Evolutionary conservation across 2,113 vertebrate species (phyloP).

Genomic region (Speoplatyrhinus poulsoni): DNA sequence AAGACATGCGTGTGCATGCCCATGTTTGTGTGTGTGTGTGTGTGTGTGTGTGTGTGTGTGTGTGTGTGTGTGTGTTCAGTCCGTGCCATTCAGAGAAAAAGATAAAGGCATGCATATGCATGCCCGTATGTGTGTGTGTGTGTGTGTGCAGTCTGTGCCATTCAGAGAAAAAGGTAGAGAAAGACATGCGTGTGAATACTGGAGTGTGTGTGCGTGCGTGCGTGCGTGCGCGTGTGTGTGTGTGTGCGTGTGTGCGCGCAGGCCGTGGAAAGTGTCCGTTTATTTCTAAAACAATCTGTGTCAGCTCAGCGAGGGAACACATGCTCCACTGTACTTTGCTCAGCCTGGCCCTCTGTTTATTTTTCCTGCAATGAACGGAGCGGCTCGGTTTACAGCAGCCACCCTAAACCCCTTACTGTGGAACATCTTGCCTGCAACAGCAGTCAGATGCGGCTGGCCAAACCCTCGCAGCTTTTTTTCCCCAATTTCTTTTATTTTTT

Average conservation of each 20-base stretch:
- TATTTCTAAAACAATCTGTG: constrained; percentile 63
- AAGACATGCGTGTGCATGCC: neutral
- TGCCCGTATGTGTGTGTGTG: constrained; percentile 13
- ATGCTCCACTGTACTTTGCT: constrained; percentile 60
- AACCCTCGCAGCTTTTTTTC: constrained; percentile 7
- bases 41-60: neutral
- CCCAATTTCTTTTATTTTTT: constrained; percentile 40
- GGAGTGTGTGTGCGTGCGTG: constrained; percentile 9
- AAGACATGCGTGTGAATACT: constrained; percentile 1
- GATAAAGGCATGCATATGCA: no score
- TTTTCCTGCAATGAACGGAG: constrained; percentile 70
- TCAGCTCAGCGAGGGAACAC: constrained; percentile 63
- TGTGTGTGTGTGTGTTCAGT: neutral
- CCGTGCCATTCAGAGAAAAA: neutral
- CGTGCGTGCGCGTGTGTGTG: constrained; percentile 13
- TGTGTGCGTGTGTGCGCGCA: neutral
- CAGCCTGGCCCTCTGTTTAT: constrained; percentile 65
- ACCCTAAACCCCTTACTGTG: constrained; percentile 59
- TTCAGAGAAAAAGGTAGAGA: constrained; percentile 15
- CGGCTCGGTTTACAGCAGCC: constrained; percentile 68
- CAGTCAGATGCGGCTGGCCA: constrained; percentile 47
- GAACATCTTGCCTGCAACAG: constrained; percentile 67
- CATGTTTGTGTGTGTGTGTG: neutral
- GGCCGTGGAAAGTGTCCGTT: constrained; percentile 28
- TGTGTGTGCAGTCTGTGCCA: neutral